phyloP scores from a whole-genome alignment of 2,113 vertebrate species.

The Notarius quadriscutis region DNA sequence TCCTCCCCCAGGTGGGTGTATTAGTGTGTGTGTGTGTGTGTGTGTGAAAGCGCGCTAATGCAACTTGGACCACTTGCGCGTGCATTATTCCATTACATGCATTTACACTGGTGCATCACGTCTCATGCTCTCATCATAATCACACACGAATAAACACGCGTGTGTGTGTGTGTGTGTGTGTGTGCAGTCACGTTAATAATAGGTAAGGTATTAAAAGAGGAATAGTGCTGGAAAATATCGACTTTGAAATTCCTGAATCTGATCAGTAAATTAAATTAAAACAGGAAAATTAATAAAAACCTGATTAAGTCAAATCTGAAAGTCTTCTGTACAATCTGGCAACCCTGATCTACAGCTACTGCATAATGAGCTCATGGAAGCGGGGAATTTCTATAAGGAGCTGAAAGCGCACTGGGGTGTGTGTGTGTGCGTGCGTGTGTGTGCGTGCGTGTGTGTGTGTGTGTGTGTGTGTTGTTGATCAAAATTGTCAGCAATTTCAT shows the following conservation, averaged over 20 bases:
- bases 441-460: background rate
- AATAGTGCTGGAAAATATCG: background rate
- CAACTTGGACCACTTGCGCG: constrained; percentile 6
- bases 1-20: background rate
- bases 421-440: background rate
- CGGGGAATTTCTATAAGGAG: too few relatives aligned
- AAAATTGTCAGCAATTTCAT: background rate
- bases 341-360: background rate
- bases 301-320: background rate
- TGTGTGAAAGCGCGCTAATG: background rate
- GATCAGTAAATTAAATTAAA: background rate
- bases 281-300: background rate
- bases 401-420: too few relatives aligned
- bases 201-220: background rate
- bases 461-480: background rate
- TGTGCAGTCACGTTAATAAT: background rate
- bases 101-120: background rate
- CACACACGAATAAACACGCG: background rate
- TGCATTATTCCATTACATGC: background rate
- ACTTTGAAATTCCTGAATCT: background rate
- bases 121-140: background rate
- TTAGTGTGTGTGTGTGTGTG: background rate
- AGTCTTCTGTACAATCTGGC: background rate
- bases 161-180: background rate
- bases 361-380: background rate